Evolutionary conservation across 92 coral and sea anemone species (phyloP).

Genomic region (Chrysogorgia sp.): DNA sequence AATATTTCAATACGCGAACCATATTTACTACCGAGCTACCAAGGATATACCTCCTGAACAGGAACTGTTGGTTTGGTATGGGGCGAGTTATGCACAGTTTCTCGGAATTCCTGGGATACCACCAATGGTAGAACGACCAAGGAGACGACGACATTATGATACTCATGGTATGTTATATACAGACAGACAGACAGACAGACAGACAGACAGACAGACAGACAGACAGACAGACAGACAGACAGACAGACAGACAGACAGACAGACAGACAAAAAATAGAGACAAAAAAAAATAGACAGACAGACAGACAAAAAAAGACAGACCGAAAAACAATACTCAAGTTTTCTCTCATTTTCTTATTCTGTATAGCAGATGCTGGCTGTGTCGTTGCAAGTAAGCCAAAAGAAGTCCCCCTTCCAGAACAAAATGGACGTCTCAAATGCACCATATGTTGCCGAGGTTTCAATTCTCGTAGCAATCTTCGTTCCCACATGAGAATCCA

Average conservation of each 20-base stretch:
- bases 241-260: too few relatives aligned
- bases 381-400: slow-evolving; percentile 20
- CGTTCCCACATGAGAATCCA: slow-evolving; percentile 99
- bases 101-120: slow-evolving; percentile 98
- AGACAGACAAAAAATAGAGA: too few relatives aligned
- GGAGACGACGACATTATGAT: slow-evolving; percentile 59
- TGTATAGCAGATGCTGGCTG: slow-evolving; percentile 74
- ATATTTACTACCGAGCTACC: slow-evolving; percentile 92
- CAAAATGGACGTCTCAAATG: slow-evolving; percentile 81
- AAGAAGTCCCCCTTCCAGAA: slow-evolving; percentile 73
- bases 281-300: too few relatives aligned
- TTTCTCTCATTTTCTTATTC: slow-evolving; percentile 11
- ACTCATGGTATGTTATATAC: slow-evolving; percentile 12
- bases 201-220: too few relatives aligned
- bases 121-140: slow-evolving; percentile 78
- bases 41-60: slow-evolving; percentile 99
- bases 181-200: too few relatives aligned
- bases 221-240: too few relatives aligned
- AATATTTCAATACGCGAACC: slow-evolving; percentile 90
- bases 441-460: slow-evolving; percentile 95
- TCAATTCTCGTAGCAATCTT: slow-evolving; percentile 94
- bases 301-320: too few relatives aligned
- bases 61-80: slow-evolving; percentile 96
- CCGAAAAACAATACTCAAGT: too few relatives aligned
- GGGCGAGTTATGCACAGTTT: slow-evolving; percentile 88